A percentile compares a stretch with the other conserved stretches of the same genome.
These are phyloP conservation scores for Epizoanthus rinbou DNA, from an alignment of 92 coral and sea anemone genomes.

Conservation along the genomic window DNA sequence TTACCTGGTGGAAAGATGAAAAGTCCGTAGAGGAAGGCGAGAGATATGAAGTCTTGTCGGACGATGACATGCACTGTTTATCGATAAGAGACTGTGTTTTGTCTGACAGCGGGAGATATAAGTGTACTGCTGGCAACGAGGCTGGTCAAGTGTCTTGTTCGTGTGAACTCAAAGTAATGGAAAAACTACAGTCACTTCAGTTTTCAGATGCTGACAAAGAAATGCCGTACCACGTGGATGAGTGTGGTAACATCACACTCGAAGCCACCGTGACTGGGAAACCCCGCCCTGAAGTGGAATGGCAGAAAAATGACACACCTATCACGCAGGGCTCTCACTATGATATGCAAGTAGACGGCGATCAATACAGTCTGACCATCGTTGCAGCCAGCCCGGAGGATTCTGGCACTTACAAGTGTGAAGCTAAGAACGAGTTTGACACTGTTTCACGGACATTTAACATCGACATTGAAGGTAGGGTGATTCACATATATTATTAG, in stretches of 20 bases:
- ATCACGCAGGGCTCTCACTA: conserved; percentile 63
- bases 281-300: conserved; percentile 89
- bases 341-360: conserved; percentile 66
- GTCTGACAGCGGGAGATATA: conserved; percentile 80
- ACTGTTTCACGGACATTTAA: conserved; percentile 82
- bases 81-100: conserved; percentile 75
- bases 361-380: conserved; percentile 75
- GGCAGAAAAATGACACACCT: conserved; percentile 85
- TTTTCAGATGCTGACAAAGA: conserved; percentile 79
- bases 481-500: background rate
- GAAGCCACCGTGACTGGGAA: conserved; percentile 84
- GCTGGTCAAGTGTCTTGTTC: conserved; percentile 81
- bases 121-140: conserved; percentile 81
- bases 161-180: conserved; percentile 76
- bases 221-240: conserved; percentile 66
- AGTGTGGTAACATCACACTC: conserved; percentile 86
- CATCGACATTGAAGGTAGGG: conserved; percentile 89
- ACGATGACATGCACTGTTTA: conserved; percentile 89
- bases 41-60: conserved; percentile 69
- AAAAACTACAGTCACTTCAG: conserved; percentile 68
- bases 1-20: conserved; percentile 85
- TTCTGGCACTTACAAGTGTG: conserved; percentile 90
- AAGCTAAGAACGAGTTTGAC: conserved; percentile 84
- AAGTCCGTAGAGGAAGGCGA: conserved; percentile 65
- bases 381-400: conserved; percentile 80